A percentile compares a stretch with the other conserved stretches of the same genome.
These are phyloP conservation scores for Tetropium fuscum DNA, from an alignment of 2,888 invertebrate genomes.

Conservation along the genomic window DNA sequence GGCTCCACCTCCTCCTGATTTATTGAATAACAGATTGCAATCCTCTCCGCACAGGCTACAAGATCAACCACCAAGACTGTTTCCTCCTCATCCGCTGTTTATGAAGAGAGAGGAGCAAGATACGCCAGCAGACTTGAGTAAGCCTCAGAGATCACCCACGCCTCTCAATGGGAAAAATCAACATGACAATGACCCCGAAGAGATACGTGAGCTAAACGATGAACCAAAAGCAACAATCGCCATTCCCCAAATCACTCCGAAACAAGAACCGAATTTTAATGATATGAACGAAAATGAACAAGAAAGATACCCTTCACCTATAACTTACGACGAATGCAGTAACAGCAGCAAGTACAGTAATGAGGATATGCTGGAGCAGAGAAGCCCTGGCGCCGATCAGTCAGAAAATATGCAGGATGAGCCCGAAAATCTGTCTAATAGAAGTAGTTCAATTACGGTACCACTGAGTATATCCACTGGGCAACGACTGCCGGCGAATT, in stretches of 20 bases:
- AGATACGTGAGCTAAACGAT: constrained; percentile 36
- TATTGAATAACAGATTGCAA: constrained; percentile 74
- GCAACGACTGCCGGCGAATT: constrained; percentile 74
- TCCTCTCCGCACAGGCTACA: constrained; percentile 68
- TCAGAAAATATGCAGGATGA: constrained; percentile 77
- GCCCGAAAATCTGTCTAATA: constrained; percentile 84
- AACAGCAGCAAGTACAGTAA: constrained; percentile 83
- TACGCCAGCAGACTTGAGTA: constrained; percentile 81
- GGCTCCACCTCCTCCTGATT: constrained; percentile 69
- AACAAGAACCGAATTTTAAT: constrained; percentile 74
- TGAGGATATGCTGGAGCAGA: constrained; percentile 72
- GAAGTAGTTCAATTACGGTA: constrained; percentile 72
- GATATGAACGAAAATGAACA: constrained; percentile 73
- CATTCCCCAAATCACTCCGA: constrained; percentile 71
- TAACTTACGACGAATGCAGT: constrained; percentile 82
- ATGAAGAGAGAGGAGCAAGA: constrained; percentile 81
- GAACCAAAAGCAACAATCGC: constrained; percentile 56
- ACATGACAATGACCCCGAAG: constrained; percentile 32
- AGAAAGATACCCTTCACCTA: constrained; percentile 74
- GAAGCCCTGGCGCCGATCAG: constrained; percentile 70
- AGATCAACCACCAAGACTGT: constrained; percentile 69
- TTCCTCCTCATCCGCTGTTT: constrained; percentile 78
- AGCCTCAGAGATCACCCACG: constrained; percentile 72
- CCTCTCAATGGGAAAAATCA: constrained; percentile 56
- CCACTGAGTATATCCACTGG: constrained; percentile 77